Conservation (phyloP, 2,888 invertebrate species). For the Tipula lateralis region DNA sequence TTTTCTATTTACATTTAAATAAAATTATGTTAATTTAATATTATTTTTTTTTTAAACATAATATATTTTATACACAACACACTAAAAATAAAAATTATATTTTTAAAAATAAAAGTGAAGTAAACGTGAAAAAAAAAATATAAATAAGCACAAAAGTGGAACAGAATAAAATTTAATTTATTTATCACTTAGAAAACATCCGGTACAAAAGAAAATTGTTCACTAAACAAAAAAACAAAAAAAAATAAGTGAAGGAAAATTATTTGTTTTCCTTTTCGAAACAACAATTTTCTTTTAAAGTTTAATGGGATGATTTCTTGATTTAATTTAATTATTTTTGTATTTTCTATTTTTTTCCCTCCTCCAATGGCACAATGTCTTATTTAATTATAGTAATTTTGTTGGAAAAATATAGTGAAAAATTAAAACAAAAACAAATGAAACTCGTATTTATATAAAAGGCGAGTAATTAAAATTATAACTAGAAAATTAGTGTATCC, state of each 20-base stretch:
- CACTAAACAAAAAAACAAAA: not conserved
- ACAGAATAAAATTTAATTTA: not conserved
- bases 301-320: slow-evolving; percentile 19
- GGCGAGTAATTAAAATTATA: not conserved
- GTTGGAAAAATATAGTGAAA: not conserved
- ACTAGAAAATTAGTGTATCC: not conserved
- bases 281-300: not conserved
- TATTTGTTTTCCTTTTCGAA: not conserved
- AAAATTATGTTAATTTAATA: slow-evolving; percentile 19
- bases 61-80: not conserved
- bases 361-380: not conserved
- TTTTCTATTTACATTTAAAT: slow-evolving; percentile 12
- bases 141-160: not conserved
- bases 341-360: not conserved
- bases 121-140: not conserved
- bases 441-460: not conserved
- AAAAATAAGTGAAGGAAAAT: not conserved
- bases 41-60: not conserved
- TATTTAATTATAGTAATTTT: not conserved
- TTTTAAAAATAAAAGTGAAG: slow-evolving; percentile 11
- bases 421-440: not conserved
- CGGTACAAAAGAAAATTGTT: slow-evolving; percentile 1
- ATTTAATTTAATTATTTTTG: slow-evolving; percentile 5
- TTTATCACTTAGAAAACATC: slow-evolving; percentile 24
- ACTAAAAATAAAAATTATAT: not conserved